Conservation (phyloP, 2,888 invertebrate genomes). For the Rhamphomyia laevipes region DNA sequence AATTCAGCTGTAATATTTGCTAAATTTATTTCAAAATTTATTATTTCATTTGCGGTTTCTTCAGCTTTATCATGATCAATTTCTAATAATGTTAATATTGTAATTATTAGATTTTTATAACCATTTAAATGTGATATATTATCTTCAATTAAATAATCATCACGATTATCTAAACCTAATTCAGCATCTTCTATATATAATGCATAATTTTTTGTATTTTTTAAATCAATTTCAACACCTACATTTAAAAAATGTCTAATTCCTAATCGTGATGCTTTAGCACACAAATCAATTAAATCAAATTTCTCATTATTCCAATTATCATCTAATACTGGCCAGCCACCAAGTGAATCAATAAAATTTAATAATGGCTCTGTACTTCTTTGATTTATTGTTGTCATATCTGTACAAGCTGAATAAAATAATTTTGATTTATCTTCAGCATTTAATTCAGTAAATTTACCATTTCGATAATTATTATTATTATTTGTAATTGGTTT, state of each 20-base stretch:
- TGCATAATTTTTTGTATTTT: slow-evolving; percentile 9
- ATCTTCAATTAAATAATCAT: slow-evolving; percentile 10
- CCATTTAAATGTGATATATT: slow-evolving; percentile 12
- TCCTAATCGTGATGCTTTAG: slow-evolving; percentile 7
- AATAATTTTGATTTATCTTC: slow-evolving; percentile 13
- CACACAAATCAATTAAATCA: slow-evolving; percentile 12
- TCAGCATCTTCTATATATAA: slow-evolving; percentile 11
- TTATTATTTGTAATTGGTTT: slow-evolving; percentile 1
- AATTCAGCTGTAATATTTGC: slow-evolving; percentile 15
- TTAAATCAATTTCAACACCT: slow-evolving; percentile 13
- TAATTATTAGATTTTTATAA: slow-evolving; percentile 4
- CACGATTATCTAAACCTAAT: slow-evolving; percentile 11
- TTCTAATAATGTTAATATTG: slow-evolving; percentile 8
- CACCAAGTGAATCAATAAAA: slow-evolving; percentile 14
- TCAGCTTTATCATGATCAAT: slow-evolving; percentile 13
- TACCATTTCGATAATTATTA: not conserved
- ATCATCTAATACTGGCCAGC: slow-evolving; percentile 14
- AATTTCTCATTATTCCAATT: slow-evolving; percentile 13
- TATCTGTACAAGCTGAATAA: slow-evolving; percentile 11
- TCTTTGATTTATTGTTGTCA: slow-evolving; percentile 11
- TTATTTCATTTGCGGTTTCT: slow-evolving; percentile 15
- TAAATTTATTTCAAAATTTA: slow-evolving; percentile 18
- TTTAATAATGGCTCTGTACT: slow-evolving; percentile 12
- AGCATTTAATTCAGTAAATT: not conserved
- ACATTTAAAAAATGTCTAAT: slow-evolving; percentile 4